Evolutionary conservation across 2,113 vertebrate species (phyloP), one percentile per base, ranked within the genome.

Genomic region (Tragelaphus strepsiceros): DNA sequence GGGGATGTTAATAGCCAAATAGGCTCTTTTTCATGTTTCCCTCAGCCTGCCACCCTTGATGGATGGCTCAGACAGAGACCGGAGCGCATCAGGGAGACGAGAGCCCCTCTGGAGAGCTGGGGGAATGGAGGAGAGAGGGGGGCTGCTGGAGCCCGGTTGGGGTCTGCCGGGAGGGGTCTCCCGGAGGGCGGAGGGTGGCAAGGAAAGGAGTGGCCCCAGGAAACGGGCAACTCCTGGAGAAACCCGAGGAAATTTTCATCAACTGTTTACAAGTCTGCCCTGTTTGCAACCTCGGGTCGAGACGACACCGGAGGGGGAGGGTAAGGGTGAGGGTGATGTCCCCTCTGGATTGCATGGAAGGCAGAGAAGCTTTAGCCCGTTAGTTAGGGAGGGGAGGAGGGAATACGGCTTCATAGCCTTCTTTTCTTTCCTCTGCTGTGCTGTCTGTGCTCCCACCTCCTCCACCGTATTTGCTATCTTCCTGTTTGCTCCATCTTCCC

Each of bases 41-140:
- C 97, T 98, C 97, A 96, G 98, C 98, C 99, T 99, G 99, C 99
- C 99, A 99, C 97, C 97, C 98, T 98, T 99, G 99, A 99, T 99
- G 99, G 99, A 99, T 99, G 98, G 99, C 98, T 98, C 62, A 98
- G 98, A 99, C 99, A 99, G 98, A 99, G 99, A 99, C 99, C 99
- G 98, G 99, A 98, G 98, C 96, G 98, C 98, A 98, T 98, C 97
- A 64, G 97, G 98, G 97, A 97, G 98, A 97, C 95, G 97, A 98
- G 95, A 95, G 98, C 96, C 98, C 96, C 97, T 93, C 88, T 59
- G 62, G 86, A 97, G 91, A 56, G 59, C 64, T 35, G 71, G 78
- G 61, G 90, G 90, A 24, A 59, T 88, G 86, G 87, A 90, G 94
- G 62, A 91, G 77, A 54, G 30, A 49, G 51, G n/a, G 51, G 51